phyloP scores from a whole-genome alignment of 2,113 vertebrate species.

The Coptodon bakossiorum region DNA sequence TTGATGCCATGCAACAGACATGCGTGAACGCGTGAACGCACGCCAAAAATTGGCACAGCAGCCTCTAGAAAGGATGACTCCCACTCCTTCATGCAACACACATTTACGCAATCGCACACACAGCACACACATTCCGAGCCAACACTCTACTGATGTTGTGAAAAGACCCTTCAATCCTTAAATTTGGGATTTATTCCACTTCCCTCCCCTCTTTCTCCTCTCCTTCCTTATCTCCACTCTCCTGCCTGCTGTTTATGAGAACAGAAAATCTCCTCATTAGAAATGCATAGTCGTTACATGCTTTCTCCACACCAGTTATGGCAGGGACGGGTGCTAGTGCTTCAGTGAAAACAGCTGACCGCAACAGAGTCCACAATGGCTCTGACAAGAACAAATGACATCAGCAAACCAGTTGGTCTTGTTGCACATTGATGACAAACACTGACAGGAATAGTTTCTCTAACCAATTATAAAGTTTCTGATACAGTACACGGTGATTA shows the following conservation, averaged over 20 bases:
- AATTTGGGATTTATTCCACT: neutral
- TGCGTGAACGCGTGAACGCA: slow-evolving; percentile 32
- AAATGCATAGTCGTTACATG: slow-evolving; percentile 32
- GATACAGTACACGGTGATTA: neutral
- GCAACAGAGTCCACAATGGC: slow-evolving; percentile 17
- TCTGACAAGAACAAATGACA: slow-evolving; percentile 48
- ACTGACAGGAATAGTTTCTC: neutral
- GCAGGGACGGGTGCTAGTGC: neutral
- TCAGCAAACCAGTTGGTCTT: neutral
- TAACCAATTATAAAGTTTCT: neutral
- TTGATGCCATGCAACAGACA: slow-evolving; percentile 24
- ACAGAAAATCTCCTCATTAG: slow-evolving; percentile 41
- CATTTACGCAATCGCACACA: neutral
- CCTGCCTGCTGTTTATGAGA: slow-evolving; percentile 19
- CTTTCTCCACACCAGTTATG: slow-evolving; percentile 40
- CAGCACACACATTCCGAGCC: neutral
- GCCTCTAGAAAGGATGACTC: slow-evolving; percentile 42
- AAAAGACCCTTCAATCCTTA: slow-evolving; percentile 1
- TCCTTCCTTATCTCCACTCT: neutral
- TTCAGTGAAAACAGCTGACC: slow-evolving; percentile 35
- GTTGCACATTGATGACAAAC: neutral
- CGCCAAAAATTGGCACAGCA: slow-evolving; percentile 7
- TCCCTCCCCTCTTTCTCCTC: neutral
- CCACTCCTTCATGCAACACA: slow-evolving; percentile 10
- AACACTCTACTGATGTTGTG: neutral